Base-by-base conservation (phyloP, 2,797 vertebrate species). In the Microctenopoma steveboyesi region DNA sequence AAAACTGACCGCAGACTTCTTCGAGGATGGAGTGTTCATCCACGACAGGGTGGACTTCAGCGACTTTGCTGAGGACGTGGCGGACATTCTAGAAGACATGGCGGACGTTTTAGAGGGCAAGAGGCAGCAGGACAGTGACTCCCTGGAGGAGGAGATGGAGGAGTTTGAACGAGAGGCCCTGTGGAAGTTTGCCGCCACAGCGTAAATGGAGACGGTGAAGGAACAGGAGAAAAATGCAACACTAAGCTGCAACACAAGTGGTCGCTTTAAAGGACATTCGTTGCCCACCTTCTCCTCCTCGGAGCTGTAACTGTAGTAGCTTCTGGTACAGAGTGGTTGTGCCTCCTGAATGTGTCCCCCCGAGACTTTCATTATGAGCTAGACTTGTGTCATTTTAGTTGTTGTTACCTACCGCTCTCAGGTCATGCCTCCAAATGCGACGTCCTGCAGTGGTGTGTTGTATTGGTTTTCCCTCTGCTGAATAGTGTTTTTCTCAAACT, bases 111-210 rank as follows among this genome's bases (percentile, higher is more conserved):
- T 91, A 33, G 85, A 89, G 18, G 82, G 65, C 0, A 50, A 51
- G 3, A 76, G 78, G 12, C 40, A 59, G 55, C 76, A 66, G 40
- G 77, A 84, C 2, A 54, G 79, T 18, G 87, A 93, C 49, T 82
- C 85, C n/a, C 87, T 94, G 48, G 92, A 94, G 81, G 90, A 93
- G 84, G 90, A 90, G 86, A 94, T 94, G 94, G 94, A 94, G 82
- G 92, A 93, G 73, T 94, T 94, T 58, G 92, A 94, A 53, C 86
- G 90, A 12, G 93, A 94, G 69, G 93, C 89, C 25, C 83, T 94
- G 79, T 93, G 93, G 91, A 93, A 92, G 83, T 94, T 95, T 70
- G 83, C 92, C 0, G 77, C 80, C 76, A 74, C 84, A 0, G 85
- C 82, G 25, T 94, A 81, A 87, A 74, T 2, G 49, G 5, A 58